Percentiles rank a stretch among this genome's conserved stretches.
Evolutionary conservation across 2,797 vertebrate species (phyloP).

Genomic region (Strix occidentalis): DNA sequence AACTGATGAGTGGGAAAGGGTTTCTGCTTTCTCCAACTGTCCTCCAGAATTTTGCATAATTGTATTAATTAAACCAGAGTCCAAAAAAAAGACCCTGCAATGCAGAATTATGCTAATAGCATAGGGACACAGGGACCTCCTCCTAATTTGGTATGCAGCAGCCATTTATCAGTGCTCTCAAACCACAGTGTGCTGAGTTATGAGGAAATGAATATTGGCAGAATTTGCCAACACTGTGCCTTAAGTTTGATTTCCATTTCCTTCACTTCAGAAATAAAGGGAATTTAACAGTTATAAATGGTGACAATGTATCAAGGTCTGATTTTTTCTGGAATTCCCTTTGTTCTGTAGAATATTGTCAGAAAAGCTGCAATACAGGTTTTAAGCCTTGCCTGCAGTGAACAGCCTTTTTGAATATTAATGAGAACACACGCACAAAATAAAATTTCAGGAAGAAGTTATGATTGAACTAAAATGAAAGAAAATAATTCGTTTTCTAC

Average conservation of each 20-base stretch:
- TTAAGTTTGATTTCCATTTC: background rate
- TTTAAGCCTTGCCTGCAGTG: conserved; percentile 26
- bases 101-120: background rate
- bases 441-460: background rate
- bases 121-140: background rate
- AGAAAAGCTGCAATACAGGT: conserved; percentile 1
- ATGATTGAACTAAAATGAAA: background rate
- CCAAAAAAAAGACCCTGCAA: background rate
- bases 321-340: background rate
- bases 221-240: background rate
- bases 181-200: background rate
- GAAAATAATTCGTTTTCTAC: background rate
- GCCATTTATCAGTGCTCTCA: background rate
- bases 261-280: background rate
- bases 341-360: background rate
- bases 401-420: conserved; percentile 28
- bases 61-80: background rate
- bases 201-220: background rate
- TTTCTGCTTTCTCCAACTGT: background rate
- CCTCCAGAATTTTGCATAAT: background rate
- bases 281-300: conserved; percentile 12
- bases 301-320: background rate
- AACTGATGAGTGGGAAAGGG: background rate
- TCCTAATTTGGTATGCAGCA: background rate
- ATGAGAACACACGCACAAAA: background rate